Conservation (phyloP, 2,888 invertebrate genomes). For the Tholera decimalis region DNA sequence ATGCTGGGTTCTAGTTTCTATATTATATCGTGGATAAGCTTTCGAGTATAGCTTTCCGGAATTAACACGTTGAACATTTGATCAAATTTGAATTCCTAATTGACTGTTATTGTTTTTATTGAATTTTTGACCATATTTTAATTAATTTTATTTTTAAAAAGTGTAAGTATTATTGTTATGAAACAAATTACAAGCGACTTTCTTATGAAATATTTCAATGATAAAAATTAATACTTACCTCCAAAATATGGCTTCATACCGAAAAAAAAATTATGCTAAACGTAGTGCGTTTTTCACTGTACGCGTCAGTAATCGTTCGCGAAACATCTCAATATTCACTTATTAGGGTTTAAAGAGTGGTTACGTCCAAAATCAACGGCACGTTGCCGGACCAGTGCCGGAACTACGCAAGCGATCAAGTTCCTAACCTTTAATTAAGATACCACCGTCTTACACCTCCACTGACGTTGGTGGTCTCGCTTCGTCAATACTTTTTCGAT, state of each 20-base stretch:
- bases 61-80: no score
- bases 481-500: conserved; percentile 56
- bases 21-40: conserved; percentile 30
- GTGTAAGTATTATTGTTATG: no score
- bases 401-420: conserved; percentile 79
- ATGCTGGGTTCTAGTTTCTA: conserved; percentile 51
- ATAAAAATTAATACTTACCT: not conserved
- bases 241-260: not conserved
- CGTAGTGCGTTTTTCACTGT: conserved; percentile 19
- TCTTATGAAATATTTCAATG: no score
- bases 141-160: no score
- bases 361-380: conserved; percentile 62
- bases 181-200: no score
- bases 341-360: conserved; percentile 57
- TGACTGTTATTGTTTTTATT: no score
- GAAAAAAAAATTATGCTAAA: conserved; percentile 30
- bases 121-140: no score
- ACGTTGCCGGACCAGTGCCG: conserved; percentile 70
- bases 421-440: conserved; percentile 80
- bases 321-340: conserved; percentile 61
- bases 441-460: conserved; percentile 69
- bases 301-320: conserved; percentile 45
- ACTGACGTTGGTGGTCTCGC: conserved; percentile 76
- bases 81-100: no score
- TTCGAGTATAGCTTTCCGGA: no score